Base-by-base conservation (phyloP, 2,797 vertebrate genomes). In the Mus caroli region DNA sequence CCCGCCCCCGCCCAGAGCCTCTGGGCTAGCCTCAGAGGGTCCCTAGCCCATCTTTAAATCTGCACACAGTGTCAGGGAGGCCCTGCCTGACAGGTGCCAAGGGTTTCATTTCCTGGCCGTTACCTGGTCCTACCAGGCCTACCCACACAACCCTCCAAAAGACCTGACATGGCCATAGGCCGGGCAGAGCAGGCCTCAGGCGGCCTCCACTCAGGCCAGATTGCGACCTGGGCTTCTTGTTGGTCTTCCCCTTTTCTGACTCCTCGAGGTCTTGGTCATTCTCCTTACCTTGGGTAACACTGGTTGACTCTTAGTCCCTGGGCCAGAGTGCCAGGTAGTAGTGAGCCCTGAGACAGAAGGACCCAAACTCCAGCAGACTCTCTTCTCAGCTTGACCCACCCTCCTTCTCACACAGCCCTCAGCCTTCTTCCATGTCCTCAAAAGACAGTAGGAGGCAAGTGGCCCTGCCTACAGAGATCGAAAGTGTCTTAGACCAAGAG, bases 1-100 rank as follows among this genome's bases (percentile, higher is more conserved):
- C 64, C 7, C n/a, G 4, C 31, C 97, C 97, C 95, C 94, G 56
- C 94, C 93, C 76, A 0, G 71, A 80, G 8, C 97, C 93, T 95
- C 94, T 10, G 75, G 13, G 96, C 94, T 50, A 95, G 94, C 97
- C 97, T 97, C n/a, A 0, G 20, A 31, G 95, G 97, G 60, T 40
- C 31, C 54, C 94, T 15, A 34, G 62, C 77, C 79, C 34, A 79
- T 83, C 94, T 82, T 46, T 3, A 58, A 64, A 3, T 11, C 92
- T 86, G 52, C 22, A 43, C 19, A 0, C 1, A 34, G 6, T 22
- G 17, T 90, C n/a, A 20, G 76, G 56, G 77, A 76, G 86, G 67
- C 24, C 77, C 15, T 26, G 3, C 58, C 75, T 0, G 0, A 34
- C 60, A 4, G 69, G 40, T 17, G 52, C 82, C 17, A 26, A 43